Percentiles rank a stretch among this genome's conserved stretches.
phyloP scores from a whole-genome alignment of 2,888 invertebrate genomes.

The Drosophila borealis region DNA sequence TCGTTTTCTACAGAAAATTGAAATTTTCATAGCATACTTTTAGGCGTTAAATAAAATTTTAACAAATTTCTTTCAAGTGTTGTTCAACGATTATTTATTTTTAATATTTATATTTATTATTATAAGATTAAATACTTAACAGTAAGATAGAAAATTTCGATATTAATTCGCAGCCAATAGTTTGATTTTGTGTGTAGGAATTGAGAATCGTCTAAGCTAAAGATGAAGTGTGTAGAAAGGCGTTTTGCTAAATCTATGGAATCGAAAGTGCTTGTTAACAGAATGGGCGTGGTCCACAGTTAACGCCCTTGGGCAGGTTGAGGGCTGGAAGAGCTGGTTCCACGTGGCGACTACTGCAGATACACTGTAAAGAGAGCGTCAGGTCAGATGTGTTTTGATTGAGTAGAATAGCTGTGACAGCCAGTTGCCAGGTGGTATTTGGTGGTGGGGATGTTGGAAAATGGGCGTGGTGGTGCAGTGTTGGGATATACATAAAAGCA shows the following conservation, averaged over 20 bases:
- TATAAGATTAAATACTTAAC: slow-evolving; percentile 71
- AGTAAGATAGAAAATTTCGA: slow-evolving; percentile 49
- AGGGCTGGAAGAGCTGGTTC: slow-evolving; percentile 61
- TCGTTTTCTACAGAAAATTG: no score
- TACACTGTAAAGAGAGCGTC: slow-evolving; percentile 78
- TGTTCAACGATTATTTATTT: slow-evolving; percentile 70
- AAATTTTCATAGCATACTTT: slow-evolving; percentile 4
- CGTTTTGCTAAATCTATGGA: slow-evolving; percentile 47
- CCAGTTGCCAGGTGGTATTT: slow-evolving; percentile 34
- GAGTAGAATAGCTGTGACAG: slow-evolving; percentile 32
- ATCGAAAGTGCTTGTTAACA: slow-evolving; percentile 44
- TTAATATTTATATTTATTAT: slow-evolving; percentile 18
- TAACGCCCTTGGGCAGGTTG: slow-evolving; percentile 53
- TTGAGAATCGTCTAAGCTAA: slow-evolving; percentile 26
- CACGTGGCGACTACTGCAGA: slow-evolving; percentile 67
- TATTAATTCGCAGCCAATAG: slow-evolving; percentile 42
- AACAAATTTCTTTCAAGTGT: background rate
- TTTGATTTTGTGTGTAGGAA: slow-evolving; percentile 3
- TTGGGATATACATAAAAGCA: slow-evolving; percentile 48
- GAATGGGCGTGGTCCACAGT: slow-evolving; percentile 55
- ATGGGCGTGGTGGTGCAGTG: slow-evolving; percentile 17
- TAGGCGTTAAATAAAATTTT: background rate
- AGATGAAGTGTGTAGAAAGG: slow-evolving; percentile 27
- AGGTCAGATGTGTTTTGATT: slow-evolving; percentile 60
- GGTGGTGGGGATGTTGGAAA: background rate